Evolutionary conservation across 2,113 vertebrate genomes (phyloP).

Genomic region (Sorex araneus): DNA sequence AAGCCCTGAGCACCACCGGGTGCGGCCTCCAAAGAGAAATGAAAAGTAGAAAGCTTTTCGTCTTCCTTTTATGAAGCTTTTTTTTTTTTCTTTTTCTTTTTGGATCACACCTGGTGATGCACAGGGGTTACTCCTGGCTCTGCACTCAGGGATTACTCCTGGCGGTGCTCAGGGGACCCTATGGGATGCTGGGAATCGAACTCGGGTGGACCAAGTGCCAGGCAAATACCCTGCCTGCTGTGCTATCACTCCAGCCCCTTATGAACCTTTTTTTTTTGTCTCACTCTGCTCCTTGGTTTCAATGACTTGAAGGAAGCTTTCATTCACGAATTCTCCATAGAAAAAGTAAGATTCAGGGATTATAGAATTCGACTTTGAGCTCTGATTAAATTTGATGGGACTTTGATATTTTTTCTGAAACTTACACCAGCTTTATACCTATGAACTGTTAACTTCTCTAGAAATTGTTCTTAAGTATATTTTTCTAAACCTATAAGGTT

Average conservation of each 20-base stretch:
- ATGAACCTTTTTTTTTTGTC: too few species aligned
- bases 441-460: slow-evolving; percentile 13
- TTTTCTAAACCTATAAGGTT: slow-evolving; percentile 25
- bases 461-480: slow-evolving; percentile 9
- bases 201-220: too few species aligned
- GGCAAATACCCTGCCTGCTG: too few species aligned
- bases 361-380: slow-evolving; percentile 33
- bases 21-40: neutral
- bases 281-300: slow-evolving; percentile 12
- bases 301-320: slow-evolving; percentile 28
- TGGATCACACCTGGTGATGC: too few species aligned
- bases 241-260: too few species aligned
- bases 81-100: too few species aligned
- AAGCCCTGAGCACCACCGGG: neutral
- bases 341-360: slow-evolving; percentile 25
- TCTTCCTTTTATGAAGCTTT: neutral
- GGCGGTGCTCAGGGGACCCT: too few species aligned
- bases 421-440: neutral
- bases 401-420: slow-evolving; percentile 34
- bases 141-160: too few species aligned
- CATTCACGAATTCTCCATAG: neutral
- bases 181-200: too few species aligned
- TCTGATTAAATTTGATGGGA: neutral
- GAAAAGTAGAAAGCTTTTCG: neutral
- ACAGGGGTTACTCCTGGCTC: too few species aligned